Evolutionary conservation across 2,113 vertebrate genomes (phyloP), one percentile per base, ranked within the genome.

Genomic region (Eulemur macaco): DNA sequence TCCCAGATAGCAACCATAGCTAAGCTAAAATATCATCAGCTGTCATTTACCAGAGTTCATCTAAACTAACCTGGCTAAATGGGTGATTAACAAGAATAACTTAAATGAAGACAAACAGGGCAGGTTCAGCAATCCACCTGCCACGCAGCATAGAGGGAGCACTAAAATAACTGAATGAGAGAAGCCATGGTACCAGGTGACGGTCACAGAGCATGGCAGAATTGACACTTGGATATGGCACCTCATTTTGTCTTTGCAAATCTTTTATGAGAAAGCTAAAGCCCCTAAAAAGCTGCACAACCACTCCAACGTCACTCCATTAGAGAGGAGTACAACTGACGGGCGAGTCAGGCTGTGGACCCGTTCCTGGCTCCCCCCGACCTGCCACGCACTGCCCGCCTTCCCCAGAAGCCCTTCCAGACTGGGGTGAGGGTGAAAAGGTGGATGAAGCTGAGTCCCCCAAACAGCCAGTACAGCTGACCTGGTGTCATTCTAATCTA

Each of bases 341-440:
- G 39, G 25, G 7, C 0, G 0, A 76, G 11, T 4, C 8, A 0
- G 23, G 23, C 1, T 20, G 17, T 0, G 6, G 47, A 15, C 39
- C 34, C 64, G 6, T 37, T 7, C 34, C 37, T 31, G 50, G 68
- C 5, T 3, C 34, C 81, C 12, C 73, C 21, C 7, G 6, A 39
- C 58, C 1, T 1, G 25, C 68, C 13, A 10, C 52, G 60, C 18
- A 1, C 50, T 20, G 14, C 81, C 76, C 52, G 56, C n/a, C 50
- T 68, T 80, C 6, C 66, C 76, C 13, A 17, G 14, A 11, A 23
- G 42, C 0, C 77, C 27, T 21, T 8, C 11, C 6, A 66, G 39
- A 52, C 86, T 23, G 23, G 5, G 60, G 17, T 4, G 27, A 3
- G 0, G 12, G n/a, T n/a, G 34, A 37, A 45, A 42, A 45, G 21